phyloP scores from a whole-genome alignment of 2,113 vertebrate genomes.

The Hepsetus odoe region DNA sequence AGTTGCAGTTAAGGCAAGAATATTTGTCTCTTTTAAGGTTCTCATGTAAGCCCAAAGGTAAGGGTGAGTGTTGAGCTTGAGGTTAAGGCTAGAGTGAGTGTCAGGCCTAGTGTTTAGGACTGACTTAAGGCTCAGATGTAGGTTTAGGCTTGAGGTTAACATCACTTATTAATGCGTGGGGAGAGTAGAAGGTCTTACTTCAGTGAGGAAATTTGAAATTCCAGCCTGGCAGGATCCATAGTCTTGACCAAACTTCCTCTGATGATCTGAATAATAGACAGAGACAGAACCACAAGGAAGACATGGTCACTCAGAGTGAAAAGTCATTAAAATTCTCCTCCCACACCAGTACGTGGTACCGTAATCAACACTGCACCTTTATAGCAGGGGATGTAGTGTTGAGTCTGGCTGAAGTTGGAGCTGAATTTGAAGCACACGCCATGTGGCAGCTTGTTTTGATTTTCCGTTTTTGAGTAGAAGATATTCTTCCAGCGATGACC shows the following conservation, averaged over 20 bases:
- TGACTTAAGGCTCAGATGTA: too few relatives aligned
- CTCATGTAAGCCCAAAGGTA: too few relatives aligned
- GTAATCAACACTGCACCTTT: constrained; percentile 74
- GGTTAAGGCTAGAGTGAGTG: too few relatives aligned
- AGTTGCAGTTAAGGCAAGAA: too few relatives aligned
- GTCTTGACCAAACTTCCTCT: constrained; percentile 75
- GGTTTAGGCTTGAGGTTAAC: too few relatives aligned
- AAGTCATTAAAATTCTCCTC: too few relatives aligned
- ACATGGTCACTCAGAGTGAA: too few relatives aligned
- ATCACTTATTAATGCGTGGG: too few relatives aligned
- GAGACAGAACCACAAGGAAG: neutral
- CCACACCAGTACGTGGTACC: too few relatives aligned
- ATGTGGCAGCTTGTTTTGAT: constrained; percentile 83
- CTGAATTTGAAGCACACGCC: constrained; percentile 86
- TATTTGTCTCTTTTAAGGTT: too few relatives aligned
- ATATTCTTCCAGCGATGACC: constrained; percentile 97
- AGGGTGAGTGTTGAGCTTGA: too few relatives aligned
- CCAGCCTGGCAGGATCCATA: constrained; percentile 85
- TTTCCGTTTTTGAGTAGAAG: constrained; percentile 74
- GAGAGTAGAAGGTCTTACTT: constrained; percentile 66
- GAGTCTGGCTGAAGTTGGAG: constrained; percentile 74
- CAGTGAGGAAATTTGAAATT: constrained; percentile 79
- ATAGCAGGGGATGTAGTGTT: constrained; percentile 85
- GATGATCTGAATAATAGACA: constrained; percentile 67
- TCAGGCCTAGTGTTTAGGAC: too few relatives aligned